phyloP scores from a whole-genome alignment of 2,797 vertebrate species.

The Staurois parvus region DNA sequence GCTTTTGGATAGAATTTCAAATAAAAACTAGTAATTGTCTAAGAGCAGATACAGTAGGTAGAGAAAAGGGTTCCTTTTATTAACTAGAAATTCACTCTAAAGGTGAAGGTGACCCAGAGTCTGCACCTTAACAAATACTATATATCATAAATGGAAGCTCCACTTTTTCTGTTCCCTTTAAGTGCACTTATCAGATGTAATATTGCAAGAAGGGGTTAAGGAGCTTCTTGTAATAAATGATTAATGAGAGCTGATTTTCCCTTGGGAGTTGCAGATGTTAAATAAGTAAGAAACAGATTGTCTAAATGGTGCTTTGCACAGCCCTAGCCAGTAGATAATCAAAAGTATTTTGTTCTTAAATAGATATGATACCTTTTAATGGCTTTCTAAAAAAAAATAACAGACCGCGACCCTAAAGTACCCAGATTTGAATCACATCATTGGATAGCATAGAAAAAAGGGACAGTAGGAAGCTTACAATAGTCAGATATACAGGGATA shows the following conservation, averaged over 20 bases:
- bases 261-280: neutral
- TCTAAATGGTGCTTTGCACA: neutral
- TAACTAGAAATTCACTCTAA: neutral
- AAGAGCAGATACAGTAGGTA: neutral
- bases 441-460: neutral
- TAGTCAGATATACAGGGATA: no score
- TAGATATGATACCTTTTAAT: neutral
- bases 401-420: no score
- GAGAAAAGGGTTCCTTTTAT: neutral
- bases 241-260: constrained; percentile 4
- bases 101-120: no score
- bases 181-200: neutral
- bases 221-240: constrained; percentile 4
- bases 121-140: neutral
- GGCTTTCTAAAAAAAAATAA: neutral
- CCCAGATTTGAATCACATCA: neutral
- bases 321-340: neutral
- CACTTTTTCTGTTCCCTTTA: neutral
- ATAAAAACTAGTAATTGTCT: neutral
- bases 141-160: neutral
- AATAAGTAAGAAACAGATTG: constrained; percentile 10
- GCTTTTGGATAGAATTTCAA: neutral
- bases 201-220: neutral
- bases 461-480: no score
- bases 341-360: neutral